Base-by-base conservation (phyloP, 2,888 invertebrate genomes). In the Nycteola revayana region DNA sequence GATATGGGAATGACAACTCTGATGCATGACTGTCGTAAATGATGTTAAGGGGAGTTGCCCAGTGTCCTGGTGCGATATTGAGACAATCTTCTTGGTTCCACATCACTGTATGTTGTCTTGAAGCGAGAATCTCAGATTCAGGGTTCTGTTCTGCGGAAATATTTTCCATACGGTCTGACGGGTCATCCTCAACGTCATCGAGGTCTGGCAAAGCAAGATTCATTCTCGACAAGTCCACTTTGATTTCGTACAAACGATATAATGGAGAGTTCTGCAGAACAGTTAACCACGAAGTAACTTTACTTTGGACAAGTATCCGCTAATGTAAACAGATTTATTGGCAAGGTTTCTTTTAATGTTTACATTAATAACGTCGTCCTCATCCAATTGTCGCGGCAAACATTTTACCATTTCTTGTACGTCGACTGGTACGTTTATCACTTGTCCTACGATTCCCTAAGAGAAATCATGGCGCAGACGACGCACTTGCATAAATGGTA, bases 1-100 rank as follows among this genome's bases (percentile, higher is more conserved):
- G 57, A n/a, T n/a, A 6, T 3, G 76, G 78, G 53, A 80, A 78
- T 1, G 76, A 75, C 9, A 79, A 31, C 34, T 79, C 77, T 66
- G 76, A 75, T 7, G 72, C 72, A 59, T 75, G 67, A 38, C 50
- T 51, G 43, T 76, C 76, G 27, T 64, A 71, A 47, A 77, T 45
- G 33, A 70, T 58, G 50, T 59, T 67, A 0, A 54, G 48, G 20
- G 71, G 66, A 2, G 25, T 51, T n/a, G 46, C 42, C 39, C 24
- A 42, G 23, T 70, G 49, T 56, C 64, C 67, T 49, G 60, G 61
- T 46, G 64, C 62, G 38, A 67, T 58, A 7, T 58, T 8, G 25
- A 67, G 49, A 33, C 42, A 67, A 52, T 62, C 45, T 7, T 67
- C 62, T 44, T 69, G 61, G 33, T 67, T 60, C 68, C 67, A 72